A percentile compares a stretch with the other conserved stretches of the same genome.
phyloP scores from a whole-genome alignment of 2,797 vertebrate genomes.

The Sebastes dallii region DNA sequence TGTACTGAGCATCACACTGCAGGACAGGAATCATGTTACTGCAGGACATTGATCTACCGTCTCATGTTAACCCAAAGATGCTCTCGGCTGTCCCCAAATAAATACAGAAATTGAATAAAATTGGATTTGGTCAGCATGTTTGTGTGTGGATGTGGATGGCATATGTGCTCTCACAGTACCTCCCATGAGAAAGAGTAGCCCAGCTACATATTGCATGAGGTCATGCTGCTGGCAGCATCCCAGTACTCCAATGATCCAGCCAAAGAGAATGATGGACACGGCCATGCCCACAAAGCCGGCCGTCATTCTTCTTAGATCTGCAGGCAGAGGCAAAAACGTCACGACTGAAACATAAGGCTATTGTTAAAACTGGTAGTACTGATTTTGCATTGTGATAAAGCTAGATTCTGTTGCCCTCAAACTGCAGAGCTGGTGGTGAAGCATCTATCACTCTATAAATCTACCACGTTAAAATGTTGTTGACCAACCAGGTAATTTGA shows the following conservation, averaged over 20 bases:
- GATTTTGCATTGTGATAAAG: not conserved
- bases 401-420: not conserved
- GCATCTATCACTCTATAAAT: not conserved
- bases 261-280: slow-evolving; percentile 94
- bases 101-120: slow-evolving; percentile 41
- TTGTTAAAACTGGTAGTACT: not conserved
- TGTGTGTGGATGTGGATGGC: slow-evolving; percentile 18
- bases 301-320: slow-evolving; percentile 94
- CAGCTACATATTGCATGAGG: slow-evolving; percentile 97
- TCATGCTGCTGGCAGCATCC: slow-evolving; percentile 96
- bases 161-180: slow-evolving; percentile 82
- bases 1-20: slow-evolving; percentile 10
- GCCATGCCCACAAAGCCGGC: slow-evolving; percentile 96
- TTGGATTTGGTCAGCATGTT: slow-evolving; percentile 41
- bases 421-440: not conserved
- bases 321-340: slow-evolving; percentile 9
- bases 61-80: slow-evolving; percentile 11
- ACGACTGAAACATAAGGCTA: not conserved
- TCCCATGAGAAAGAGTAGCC: slow-evolving; percentile 97
- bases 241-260: slow-evolving; percentile 93
- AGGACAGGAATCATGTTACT: slow-evolving; percentile 38
- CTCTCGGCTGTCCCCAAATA: slow-evolving; percentile 36
- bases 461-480: not conserved
- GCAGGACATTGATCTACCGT: slow-evolving; percentile 23
- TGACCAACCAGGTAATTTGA: not conserved